Evolutionary conservation across 1,140 invertebrate species (phyloP), one percentile per base, ranked within the genome.

Genomic region (Helicoverpa armigera): DNA sequence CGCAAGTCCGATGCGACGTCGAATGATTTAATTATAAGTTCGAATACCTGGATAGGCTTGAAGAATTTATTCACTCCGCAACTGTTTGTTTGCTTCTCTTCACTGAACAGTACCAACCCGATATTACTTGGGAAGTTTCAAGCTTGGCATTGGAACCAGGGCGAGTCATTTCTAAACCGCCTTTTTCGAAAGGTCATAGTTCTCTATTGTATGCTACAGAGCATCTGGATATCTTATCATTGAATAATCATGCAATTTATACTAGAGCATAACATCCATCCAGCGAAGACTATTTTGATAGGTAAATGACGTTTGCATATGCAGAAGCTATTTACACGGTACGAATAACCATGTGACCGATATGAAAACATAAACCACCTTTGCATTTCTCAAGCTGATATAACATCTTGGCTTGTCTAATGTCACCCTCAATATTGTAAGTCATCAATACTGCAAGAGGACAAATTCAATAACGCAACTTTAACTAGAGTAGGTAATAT

Each of bases 41-140:
- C 18, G n/a, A 56, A 54, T 54, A 78, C 61, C 10, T 56, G 13
- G 29, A 67, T 12, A 29, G 43, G 58, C 70, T 18, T 31, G 69
- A 72, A 31, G 58, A 29, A 61, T 61, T 61, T 61, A 69, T 69
- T 16, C 54, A 72, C 50, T 31, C 23, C 69, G 50, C 12, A 70
- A 54, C 69, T 72, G 69, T 72, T 72, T 72, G 69, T 72, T 72
- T 54, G 23, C 54, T 72, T 10, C 69, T 43, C 35, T 16, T 65
- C 67, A 53, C 50, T 23, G 50, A 16, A 53, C 67, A 53, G 67
- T 51, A n/a, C 13, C 48, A 53, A 53, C 35, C 14, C 50, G 67
- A 12, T 14, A 18, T 53, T 14, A 12, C 65, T 53, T 13, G 50
- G 13, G 18, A 31, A 54, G 12, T 54, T 65, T 53, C 18, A 54